Conservation (phyloP, 2,888 invertebrate species). For the Idaea dimidiata region DNA sequence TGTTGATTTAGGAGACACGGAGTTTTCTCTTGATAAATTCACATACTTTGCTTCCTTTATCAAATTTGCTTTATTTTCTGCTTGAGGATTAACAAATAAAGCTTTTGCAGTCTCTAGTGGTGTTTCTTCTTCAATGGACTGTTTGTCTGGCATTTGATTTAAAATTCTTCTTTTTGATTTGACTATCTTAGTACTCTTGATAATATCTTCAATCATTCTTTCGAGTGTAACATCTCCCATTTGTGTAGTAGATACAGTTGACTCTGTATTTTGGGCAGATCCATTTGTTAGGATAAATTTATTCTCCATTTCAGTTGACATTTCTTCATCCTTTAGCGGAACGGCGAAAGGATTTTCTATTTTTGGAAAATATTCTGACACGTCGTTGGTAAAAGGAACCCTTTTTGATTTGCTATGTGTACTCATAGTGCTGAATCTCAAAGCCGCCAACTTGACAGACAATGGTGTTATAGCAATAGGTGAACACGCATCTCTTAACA, state of each 20-base stretch:
- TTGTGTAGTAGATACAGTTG: conserved; percentile 74
- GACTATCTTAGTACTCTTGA: conserved; percentile 79
- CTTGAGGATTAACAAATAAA: conserved; percentile 66
- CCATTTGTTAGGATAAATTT: conserved; percentile 69
- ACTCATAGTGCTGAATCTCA: conserved; percentile 79
- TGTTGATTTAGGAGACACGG: conserved; percentile 64
- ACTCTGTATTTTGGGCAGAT: conserved; percentile 60
- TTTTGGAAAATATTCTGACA: conserved; percentile 77
- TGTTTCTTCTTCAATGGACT: conserved; percentile 52
- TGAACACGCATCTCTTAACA: conserved; percentile 71
- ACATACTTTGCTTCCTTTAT: conserved; percentile 73
- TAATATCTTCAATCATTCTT: conserved; percentile 82
- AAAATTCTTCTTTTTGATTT: conserved; percentile 65
- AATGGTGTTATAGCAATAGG: conserved; percentile 81
- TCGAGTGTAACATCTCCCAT: conserved; percentile 80
- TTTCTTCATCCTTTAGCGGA: conserved; percentile 69
- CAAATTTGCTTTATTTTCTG: conserved; percentile 64
- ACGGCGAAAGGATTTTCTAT: conserved; percentile 66
- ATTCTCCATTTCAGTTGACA: conserved; percentile 74
- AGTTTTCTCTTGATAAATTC: conserved; percentile 69
- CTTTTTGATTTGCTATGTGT: conserved; percentile 62
- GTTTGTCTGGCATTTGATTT: conserved; percentile 41
- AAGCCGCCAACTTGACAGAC: conserved; percentile 80
- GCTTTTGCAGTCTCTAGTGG: conserved; percentile 57
- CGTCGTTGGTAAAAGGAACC: conserved; percentile 56